Conservation (phyloP, 2,888 invertebrate genomes). For the Heterodera filipjevi region DNA sequence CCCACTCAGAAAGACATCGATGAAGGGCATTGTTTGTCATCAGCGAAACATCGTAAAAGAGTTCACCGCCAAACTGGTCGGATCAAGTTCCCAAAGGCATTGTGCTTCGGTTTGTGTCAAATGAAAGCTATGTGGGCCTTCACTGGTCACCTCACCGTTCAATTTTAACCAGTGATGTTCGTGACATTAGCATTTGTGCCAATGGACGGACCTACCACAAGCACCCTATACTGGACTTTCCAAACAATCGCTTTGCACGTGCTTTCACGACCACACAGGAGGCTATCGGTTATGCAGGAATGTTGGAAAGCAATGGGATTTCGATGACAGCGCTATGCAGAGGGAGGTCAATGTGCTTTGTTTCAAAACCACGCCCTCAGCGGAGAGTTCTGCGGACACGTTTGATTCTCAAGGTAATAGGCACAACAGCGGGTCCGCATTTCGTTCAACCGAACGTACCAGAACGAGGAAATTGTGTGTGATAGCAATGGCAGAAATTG, state of each 20-base stretch:
- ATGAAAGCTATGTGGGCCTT: no score
- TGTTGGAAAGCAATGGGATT: slow-evolving; percentile 13
- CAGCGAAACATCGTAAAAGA: neutral
- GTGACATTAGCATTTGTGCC: no score
- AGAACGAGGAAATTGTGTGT: neutral
- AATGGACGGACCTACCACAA: no score
- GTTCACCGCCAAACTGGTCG: neutral
- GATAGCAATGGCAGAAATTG: slow-evolving; percentile 19
- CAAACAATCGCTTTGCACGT: neutral
- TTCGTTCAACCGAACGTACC: neutral
- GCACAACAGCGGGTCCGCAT: neutral
- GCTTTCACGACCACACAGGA: neutral
- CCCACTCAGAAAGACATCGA: slow-evolving; percentile 2
- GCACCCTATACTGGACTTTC: neutral
- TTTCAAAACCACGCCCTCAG: neutral
- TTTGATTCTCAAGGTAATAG: slow-evolving; percentile 2
- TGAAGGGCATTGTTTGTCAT: slow-evolving; percentile 16
- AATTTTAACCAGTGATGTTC: no score
- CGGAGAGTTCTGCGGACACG: neutral
- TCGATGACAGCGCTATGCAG: neutral
- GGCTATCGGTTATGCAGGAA: slow-evolving; percentile 8
- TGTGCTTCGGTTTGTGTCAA: no score
- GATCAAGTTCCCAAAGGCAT: neutral
- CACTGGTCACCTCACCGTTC: no score
- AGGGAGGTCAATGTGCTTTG: neutral